phyloP scores from a whole-genome alignment of 2,888 invertebrate genomes.

The Cordilura impudica region DNA sequence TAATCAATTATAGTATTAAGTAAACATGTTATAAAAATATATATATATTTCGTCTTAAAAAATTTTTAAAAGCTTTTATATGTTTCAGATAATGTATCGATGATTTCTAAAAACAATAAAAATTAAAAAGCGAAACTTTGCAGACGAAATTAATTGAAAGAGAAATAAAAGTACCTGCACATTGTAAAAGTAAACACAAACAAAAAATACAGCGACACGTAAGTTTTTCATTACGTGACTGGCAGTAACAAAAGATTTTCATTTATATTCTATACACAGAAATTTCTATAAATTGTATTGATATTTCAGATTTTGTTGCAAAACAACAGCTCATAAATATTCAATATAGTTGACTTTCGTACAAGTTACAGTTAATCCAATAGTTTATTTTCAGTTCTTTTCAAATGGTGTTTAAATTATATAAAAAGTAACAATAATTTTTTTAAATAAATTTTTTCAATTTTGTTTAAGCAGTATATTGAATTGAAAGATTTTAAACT shows the following conservation, averaged over 20 bases:
- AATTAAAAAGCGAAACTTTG: conserved; percentile 9
- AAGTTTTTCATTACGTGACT: not conserved
- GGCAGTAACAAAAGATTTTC: not conserved
- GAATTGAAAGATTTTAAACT: no score
- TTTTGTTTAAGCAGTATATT: no score
- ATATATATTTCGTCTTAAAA: no score
- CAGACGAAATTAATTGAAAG: conserved; percentile 30
- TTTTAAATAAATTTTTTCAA: no score
- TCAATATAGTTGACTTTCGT: no score
- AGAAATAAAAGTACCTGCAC: not conserved
- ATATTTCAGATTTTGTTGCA: not conserved
- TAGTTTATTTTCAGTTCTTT: not conserved
- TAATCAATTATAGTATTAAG: no score
- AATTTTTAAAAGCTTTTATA: no score
- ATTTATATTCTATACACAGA: not conserved
- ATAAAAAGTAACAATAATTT: no score
- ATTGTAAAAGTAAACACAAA: not conserved
- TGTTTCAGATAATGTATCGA: not conserved
- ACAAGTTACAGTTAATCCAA: no score
- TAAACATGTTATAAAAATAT: no score
- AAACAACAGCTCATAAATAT: no score
- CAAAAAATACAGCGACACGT: not conserved
- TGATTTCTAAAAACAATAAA: not conserved
- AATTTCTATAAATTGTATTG: not conserved
- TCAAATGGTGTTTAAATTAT: no score